Evolutionary conservation across 2,888 invertebrate species (phyloP).

Genomic region (Agrotis segetum): DNA sequence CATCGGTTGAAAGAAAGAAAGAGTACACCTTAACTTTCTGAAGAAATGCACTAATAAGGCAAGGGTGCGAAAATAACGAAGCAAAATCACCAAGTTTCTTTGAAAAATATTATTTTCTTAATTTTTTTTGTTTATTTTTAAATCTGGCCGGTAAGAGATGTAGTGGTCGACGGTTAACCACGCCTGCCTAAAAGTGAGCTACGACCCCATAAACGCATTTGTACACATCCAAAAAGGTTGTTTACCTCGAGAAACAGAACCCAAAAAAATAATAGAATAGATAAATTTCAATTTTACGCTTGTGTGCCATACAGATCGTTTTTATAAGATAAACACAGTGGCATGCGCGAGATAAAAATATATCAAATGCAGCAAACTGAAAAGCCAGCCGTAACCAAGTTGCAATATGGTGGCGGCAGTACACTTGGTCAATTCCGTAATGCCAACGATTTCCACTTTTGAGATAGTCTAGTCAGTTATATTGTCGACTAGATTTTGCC

Average conservation of each 20-base stretch:
- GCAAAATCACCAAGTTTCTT: slow-evolving; percentile 37
- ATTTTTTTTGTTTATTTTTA: too few relatives aligned
- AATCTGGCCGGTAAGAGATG: too few relatives aligned
- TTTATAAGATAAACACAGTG: slow-evolving; percentile 69
- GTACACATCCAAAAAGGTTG: too few relatives aligned
- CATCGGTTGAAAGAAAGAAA: too few relatives aligned
- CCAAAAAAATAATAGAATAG: slow-evolving; percentile 23
- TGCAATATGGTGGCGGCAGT: slow-evolving; percentile 56
- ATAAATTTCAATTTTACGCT: slow-evolving; percentile 53
- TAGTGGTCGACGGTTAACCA: too few relatives aligned
- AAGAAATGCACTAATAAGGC: too few relatives aligned
- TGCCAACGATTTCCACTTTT: neutral
- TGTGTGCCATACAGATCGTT: slow-evolving; percentile 61
- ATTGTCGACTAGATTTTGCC: too few relatives aligned
- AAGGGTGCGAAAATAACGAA: slow-evolving; percentile 21
- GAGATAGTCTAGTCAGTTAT: neutral
- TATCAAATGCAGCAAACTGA: slow-evolving; percentile 71
- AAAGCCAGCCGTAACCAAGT: slow-evolving; percentile 65
- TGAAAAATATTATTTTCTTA: slow-evolving; percentile 1
- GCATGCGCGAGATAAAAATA: slow-evolving; percentile 71
- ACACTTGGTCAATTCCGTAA: slow-evolving; percentile 42
- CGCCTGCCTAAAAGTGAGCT: too few relatives aligned
- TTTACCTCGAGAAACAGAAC: neutral
- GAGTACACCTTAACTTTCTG: too few relatives aligned
- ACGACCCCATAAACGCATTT: too few relatives aligned